Percentiles rank a stretch among this genome's conserved stretches.
phyloP scores from a whole-genome alignment of 2,888 invertebrate species.

The Bhutanitis thaidina region DNA sequence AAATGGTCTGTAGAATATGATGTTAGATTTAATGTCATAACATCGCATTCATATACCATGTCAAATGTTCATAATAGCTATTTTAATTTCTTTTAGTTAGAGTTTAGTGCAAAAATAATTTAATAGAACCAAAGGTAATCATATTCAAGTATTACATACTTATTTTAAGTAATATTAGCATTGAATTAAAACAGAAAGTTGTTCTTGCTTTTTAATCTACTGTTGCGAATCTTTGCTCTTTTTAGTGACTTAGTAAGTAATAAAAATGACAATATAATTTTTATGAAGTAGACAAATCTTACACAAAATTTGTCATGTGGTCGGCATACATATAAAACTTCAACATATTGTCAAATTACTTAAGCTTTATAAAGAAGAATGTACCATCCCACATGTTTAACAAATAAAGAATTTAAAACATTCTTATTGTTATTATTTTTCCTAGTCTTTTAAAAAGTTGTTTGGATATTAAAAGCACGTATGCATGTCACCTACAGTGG shows the following conservation, averaged over 20 bases:
- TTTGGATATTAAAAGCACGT: no score
- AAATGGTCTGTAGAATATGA: no score
- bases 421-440: no score
- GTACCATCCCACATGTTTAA: constrained; percentile 53
- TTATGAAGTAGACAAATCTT: constrained; percentile 71
- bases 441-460: no score
- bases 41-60: no score
- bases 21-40: no score
- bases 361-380: constrained; percentile 48
- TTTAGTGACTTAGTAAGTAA: constrained; percentile 44
- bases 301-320: constrained; percentile 47
- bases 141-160: constrained; percentile 38
- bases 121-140: constrained; percentile 52
- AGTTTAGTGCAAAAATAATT: no score
- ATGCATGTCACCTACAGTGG: no score
- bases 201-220: constrained; percentile 24
- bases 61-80: no score
- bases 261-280: constrained; percentile 70
- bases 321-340: constrained; percentile 53
- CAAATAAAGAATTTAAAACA: constrained; percentile 55
- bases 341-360: constrained; percentile 65
- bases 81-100: no score
- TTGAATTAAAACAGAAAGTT: constrained; percentile 26
- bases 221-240: constrained; percentile 38
- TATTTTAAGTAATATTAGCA: constrained; percentile 38